Evolutionary conservation across 2,797 vertebrate species (phyloP), one percentile per base, ranked within the genome.

Genomic region (Pseudochromis fuscus): DNA sequence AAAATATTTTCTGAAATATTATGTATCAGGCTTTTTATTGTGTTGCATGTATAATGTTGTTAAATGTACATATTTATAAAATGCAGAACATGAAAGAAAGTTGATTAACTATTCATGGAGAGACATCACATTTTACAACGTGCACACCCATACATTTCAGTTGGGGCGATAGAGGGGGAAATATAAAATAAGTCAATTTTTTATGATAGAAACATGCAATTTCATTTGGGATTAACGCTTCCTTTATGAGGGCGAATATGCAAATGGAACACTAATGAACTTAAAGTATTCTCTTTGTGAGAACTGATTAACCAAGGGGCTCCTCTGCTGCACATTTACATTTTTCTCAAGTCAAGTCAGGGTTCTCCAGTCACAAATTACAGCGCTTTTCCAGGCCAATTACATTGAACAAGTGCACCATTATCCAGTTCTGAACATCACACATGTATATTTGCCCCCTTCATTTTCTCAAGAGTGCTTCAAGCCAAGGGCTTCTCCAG

Each of bases 391-490:
- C 71, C 80, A 91, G 88, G 85, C 88, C 85, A 94, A 91, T 95
- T 95, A 95, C 88, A 91, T 73, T 73, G 84, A 92, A 86, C 81
- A 91, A 95, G 89, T 93, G 90, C 69, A 90, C 89, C 86, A 91
- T 93, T 94, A 93, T 87, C 82, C 94, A 95, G 92, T 93, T 94
- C 93, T 85, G 79, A 94, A 94, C 93, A 93, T 94, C 89, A 94
- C 89, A 90, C 88, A 88, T 89, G 86, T 93, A 93, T 87, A 88
- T 89, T 93, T 91, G 92, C 82, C 84, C 89, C 90, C 83, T 92
- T 95, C 86, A 93, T 94, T 93, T 95, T 93, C 91, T 94, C 85
- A 91, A 94, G 91, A 85, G 89, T 85, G 87, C 88, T 93, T 94
- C 87, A 89, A 73, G 88, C 74, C 87, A 49, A 66, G 91, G 82